Evolutionary conservation across 1,140 invertebrate genomes (phyloP).

Genomic region (Hyles euphorbiae): DNA sequence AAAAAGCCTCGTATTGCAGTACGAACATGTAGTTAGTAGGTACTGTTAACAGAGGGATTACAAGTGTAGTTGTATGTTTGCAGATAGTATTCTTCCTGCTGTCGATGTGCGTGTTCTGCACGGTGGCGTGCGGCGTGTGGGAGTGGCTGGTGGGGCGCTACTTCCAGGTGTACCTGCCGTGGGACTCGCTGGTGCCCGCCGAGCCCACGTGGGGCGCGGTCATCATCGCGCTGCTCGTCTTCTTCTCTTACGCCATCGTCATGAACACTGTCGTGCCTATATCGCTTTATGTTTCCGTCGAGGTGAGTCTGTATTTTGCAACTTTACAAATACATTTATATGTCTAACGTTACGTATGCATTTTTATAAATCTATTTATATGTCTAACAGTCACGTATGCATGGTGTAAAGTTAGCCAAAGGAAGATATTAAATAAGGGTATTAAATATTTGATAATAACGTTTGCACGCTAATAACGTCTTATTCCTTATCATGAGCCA

Average conservation of each 20-base stretch:
- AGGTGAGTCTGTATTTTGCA: conserved; percentile 77
- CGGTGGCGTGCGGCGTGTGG: conserved; percentile 97
- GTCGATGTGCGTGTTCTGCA: conserved; percentile 98
- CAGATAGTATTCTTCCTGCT: conserved; percentile 99
- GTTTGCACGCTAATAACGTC: too few relatives aligned
- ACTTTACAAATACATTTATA: too few relatives aligned
- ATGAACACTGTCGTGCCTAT: conserved; percentile 99
- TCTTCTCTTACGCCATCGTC: conserved; percentile 99
- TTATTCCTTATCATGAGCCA: too few relatives aligned
- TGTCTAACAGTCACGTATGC: too few relatives aligned
- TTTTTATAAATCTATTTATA: too few relatives aligned
- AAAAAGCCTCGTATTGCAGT: too few relatives aligned
- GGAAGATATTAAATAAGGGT: too few relatives aligned
- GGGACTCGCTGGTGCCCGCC: conserved; percentile 93
- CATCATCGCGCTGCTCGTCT: conserved; percentile 96
- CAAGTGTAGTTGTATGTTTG: conserved; percentile 23
- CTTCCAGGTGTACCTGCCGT: conserved; percentile 95
- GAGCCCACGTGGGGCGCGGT: conserved; percentile 88
- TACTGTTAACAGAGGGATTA: not conserved
- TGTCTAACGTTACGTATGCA: too few relatives aligned
- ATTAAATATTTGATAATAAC: too few relatives aligned
- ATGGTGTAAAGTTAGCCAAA: too few relatives aligned
- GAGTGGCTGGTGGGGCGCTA: conserved; percentile 93
- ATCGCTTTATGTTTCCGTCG: conserved; percentile 96
- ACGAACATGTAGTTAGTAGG: not conserved